Conservation (phyloP, 2,113 vertebrate genomes). For the Orthonyx spaldingii region DNA sequence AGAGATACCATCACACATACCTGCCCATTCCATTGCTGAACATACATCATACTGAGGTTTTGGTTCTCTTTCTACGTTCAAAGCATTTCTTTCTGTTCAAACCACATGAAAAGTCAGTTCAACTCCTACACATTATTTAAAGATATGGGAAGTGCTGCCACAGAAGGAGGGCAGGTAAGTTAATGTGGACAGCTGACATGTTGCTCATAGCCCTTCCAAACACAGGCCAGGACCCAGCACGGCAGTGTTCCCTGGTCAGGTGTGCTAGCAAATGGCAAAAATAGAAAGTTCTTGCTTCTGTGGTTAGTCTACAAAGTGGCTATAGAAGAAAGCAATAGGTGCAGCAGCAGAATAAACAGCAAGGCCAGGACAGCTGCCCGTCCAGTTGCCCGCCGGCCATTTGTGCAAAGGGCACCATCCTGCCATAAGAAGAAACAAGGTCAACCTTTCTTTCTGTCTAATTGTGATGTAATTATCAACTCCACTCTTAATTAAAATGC, state of each 20-base stretch:
- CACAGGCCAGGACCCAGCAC: background rate
- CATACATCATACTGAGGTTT: background rate
- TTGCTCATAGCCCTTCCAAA: background rate
- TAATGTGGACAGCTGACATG: background rate
- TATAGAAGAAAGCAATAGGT: background rate
- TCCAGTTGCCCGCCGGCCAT: fast-evolving
- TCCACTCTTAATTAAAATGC: background rate
- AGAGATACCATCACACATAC: background rate
- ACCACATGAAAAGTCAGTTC: background rate
- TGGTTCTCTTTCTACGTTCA: background rate
- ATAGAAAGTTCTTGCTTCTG: background rate
- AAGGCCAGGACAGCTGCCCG: background rate
- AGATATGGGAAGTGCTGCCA: background rate
- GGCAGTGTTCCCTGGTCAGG: background rate
- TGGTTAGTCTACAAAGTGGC: background rate
- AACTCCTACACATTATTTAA: background rate
- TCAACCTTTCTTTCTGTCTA: background rate
- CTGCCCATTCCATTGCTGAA: background rate
- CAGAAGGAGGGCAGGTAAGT: background rate
- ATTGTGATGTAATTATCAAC: background rate
- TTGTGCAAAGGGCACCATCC: background rate
- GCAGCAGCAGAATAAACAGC: background rate
- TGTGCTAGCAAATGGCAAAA: background rate
- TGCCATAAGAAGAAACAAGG: background rate
- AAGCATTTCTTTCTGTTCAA: background rate